Evolutionary conservation across 2,888 invertebrate genomes (phyloP), one percentile per base, ranked within the genome.

Genomic region (Scrobipalpa costella): DNA sequence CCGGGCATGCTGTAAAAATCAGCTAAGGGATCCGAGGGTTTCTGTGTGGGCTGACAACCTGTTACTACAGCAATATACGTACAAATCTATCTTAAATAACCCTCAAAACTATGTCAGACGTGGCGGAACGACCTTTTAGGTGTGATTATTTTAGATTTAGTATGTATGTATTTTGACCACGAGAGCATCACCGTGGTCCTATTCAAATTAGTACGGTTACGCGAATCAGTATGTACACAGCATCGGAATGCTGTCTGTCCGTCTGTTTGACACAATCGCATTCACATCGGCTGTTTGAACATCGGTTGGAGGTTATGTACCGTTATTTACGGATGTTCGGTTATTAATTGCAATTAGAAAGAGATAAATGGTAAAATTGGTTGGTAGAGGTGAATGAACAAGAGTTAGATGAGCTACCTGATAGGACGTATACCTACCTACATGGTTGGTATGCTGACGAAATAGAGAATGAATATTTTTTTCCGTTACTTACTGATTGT

Each of bases 231-330:
- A 64, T 62, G 62, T 58, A 58, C 44, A 62, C 9, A 49, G 33
- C 47, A 21, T 50, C 34, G 64, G 62, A 59, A 64, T 58, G 62
- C n/a, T n/a, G 58, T 21, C 19, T 36, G 61, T 13, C 40, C 13
- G 21, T 44, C 59, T 50, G 49, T 64, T 64, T 58, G 64, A 62
- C 64, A 64, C 58, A 58, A 64, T 64, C 62, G 34, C 27, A 38
- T 57, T 34, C 61, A 58, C 57, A 57, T 58, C 58, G 27, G 38
- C n/a, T 15, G 27, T 55, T 55, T 34, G 34, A 34, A 55, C 27
- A 55, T 13, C 55, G 27, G 27, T 55, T 34, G 11, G 15, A 7
- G 13, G 13, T 19, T 34, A 36, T 1, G 57, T 47, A 63, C 63
- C 62, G 62, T 63, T 63, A 63, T 57, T 27, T 44, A 59, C 27